Evolutionary conservation across 2,888 invertebrate species (phyloP), one percentile per base, ranked within the genome.

Genomic region (Dasypolia templi): DNA sequence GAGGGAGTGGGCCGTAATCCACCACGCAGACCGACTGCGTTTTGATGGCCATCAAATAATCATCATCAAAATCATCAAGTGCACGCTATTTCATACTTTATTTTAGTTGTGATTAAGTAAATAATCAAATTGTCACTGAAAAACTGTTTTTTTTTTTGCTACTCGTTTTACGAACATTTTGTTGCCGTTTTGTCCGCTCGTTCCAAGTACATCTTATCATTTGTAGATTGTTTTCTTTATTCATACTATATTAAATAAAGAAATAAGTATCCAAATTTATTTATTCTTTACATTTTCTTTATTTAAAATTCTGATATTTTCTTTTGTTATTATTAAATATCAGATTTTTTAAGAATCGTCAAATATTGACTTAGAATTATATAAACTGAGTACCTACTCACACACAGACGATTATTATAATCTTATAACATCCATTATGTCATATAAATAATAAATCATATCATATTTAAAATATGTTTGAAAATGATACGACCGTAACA

Each of bases 171-270:
- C 14, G 26, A 26, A 4, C 4, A 29, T 55, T 17, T 55, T 17
- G 12, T 53, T 26, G 7, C 19, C 19, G 19, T 1, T 44, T 17
- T 35, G 5, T 79, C 35, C 58, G 32, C 39, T 59, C 7, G 5
- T 59, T 59, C 19, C 2, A 73, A 64, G 11, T 26, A 59, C 49
- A 65, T 61, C 19, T 78, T 65, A 65, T 64, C 72, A 64, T 77
- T 51, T 79, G 29, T 49, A 42, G 32, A 61, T 73, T 64, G n/a
- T 65, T 64, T 63, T 44, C 17, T 29, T 58, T 42, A 55, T 58
- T n/a, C 3, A 42, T 58, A 17, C 7, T 70, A n/a, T 26, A 29
- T 17, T 3, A 7, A 19, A 22, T 32, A 32, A 46, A 56, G 9
- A 58, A 77, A 64, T 22, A 4, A 39, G 70, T 26, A 53, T 46